These are phyloP conservation scores for Diplodus sargus DNA, from an alignment of 2,797 vertebrate species.

Conservation along the genomic window DNA sequence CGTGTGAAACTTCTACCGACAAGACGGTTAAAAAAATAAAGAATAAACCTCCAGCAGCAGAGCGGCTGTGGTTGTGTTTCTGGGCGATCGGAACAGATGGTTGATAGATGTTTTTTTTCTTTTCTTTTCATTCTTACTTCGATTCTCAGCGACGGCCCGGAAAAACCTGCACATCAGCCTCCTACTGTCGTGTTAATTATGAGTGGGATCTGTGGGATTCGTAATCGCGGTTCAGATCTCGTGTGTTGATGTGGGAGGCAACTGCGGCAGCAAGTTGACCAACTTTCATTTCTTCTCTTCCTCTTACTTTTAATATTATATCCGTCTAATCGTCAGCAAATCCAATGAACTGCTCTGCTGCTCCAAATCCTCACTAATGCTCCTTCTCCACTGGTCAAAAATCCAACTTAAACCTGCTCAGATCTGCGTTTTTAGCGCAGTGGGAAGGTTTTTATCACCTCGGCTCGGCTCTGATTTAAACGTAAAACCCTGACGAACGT, in stretches of 20 bases:
- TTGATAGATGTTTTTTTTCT: background rate
- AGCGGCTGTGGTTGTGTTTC: conserved; percentile 2
- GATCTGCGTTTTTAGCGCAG: no score
- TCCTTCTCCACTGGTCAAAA: no score
- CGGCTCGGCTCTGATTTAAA: no score
- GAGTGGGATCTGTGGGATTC: conserved; percentile 20
- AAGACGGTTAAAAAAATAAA: conserved; percentile 30
- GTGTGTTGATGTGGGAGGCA: background rate
- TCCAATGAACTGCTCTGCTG: no score
- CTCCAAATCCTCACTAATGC: no score
- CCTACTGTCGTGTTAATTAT: conserved; percentile 13
- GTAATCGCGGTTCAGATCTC: conserved; percentile 8
- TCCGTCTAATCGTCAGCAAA: no score
- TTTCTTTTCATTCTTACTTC: background rate
- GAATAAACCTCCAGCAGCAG: background rate
- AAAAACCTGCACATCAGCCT: conserved; percentile 15
- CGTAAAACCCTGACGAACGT: no score
- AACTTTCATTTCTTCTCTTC: background rate
- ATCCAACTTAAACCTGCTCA: no score
- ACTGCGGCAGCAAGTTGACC: background rate
- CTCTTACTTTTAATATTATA: background rate
- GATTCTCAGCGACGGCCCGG: background rate
- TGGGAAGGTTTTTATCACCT: no score
- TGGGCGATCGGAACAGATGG: background rate
- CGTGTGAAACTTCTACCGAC: conserved; percentile 6